Evolutionary conservation across 2,888 invertebrate genomes (phyloP).

Genomic region (Drosophila kanekoi): DNA sequence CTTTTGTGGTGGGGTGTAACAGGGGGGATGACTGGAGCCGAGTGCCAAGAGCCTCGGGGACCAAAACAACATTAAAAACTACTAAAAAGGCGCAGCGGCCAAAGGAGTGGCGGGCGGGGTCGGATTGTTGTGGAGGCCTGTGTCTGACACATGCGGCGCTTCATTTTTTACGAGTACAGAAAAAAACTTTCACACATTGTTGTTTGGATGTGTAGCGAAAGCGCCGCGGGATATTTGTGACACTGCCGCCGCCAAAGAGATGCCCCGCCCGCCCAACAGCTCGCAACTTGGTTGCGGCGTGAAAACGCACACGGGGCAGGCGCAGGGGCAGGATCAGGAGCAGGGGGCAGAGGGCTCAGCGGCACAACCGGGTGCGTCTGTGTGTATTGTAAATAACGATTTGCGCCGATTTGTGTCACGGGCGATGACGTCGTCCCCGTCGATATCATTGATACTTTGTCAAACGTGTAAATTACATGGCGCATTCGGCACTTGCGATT

Average conservation of each 20-base stretch:
- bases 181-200: constrained; percentile 83
- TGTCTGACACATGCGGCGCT: constrained; percentile 81
- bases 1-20: background rate
- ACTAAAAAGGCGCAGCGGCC: constrained; percentile 59
- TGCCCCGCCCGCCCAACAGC: constrained; percentile 19
- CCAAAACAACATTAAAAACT: constrained; percentile 80
- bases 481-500: constrained; percentile 67
- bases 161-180: constrained; percentile 57
- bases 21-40: constrained; percentile 6
- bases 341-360: background rate
- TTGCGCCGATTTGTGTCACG: constrained; percentile 81
- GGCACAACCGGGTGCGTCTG: constrained; percentile 14
- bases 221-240: constrained; percentile 77
- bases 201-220: constrained; percentile 72
- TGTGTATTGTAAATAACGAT: constrained; percentile 78
- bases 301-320: constrained; percentile 64
- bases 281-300: constrained; percentile 47
- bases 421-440: constrained; percentile 55
- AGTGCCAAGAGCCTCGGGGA: constrained; percentile 69
- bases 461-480: constrained; percentile 83
- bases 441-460: constrained; percentile 80
- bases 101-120: constrained; percentile 19
- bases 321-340: constrained; percentile 18
- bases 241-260: constrained; percentile 38
- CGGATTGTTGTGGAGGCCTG: constrained; percentile 54